Evolutionary conservation across 1,140 invertebrate genomes (phyloP), one percentile per base, ranked within the genome.

Genomic region (Lethocerus indicus): DNA sequence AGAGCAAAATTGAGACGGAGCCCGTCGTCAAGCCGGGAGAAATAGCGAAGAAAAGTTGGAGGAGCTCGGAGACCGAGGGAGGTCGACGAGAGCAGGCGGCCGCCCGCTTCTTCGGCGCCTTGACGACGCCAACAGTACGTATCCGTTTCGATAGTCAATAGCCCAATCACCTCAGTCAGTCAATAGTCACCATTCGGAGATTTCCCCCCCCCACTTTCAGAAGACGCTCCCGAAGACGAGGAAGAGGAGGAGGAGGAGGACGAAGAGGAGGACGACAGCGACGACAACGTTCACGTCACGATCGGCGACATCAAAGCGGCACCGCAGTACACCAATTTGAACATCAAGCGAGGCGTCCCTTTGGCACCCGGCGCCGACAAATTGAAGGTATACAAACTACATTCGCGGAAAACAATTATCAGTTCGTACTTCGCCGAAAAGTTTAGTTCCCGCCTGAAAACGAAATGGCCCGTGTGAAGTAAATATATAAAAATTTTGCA

Each of bases 231-330:
- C 28, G 32, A 36, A 28, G 68, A 70, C 35, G 69, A 69, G 16
- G 62, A 66, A 2, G 71, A 73, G 54, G 69, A 70, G 2, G 67
- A 69, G 53, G 72, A 74, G 51, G 75, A 78, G 27, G 77, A 80
- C 50, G 80, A 83, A 51, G 75, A 75, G 0, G 71, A 74, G 28
- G 78, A 74, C n/a, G 83, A 87, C 55, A 69, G 69, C 2, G 81
- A 83, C 54, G 79, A 82, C 55, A 84, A 89, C 59, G 79, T 89
- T 1, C 81, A 87, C 64, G 83, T 89, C 46, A 81, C 84, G 1
- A 86, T 88, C 58, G 83, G 82, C 0, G 81, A 87, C 60, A 83
- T 87, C 28, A 87, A 87, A 62, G 74, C 80, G 0, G 76, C 70
- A 18, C 67, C 78, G 1, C 68, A 74, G 2, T 79, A 76, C 59